Conservation (phyloP, 1,140 invertebrate genomes). For the Steinernema khuongi region DNA sequence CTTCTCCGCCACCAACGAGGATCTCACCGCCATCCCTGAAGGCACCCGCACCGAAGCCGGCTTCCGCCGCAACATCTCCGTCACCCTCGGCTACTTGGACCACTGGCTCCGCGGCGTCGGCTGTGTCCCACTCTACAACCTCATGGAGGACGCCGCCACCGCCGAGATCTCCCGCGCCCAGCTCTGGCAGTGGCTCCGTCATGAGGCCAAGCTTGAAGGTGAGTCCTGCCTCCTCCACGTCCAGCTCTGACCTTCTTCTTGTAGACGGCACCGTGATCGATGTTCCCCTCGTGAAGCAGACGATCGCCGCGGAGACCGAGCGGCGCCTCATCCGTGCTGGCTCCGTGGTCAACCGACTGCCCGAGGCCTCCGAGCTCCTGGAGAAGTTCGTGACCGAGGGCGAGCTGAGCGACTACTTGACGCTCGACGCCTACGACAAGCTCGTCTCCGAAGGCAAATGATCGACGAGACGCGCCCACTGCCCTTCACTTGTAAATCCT, state of each 20-base stretch:
- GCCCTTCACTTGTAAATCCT: slow-evolving; percentile 15
- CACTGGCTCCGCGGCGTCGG: slow-evolving; percentile 69
- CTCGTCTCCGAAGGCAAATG: slow-evolving; percentile 57
- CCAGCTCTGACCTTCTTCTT: slow-evolving; percentile 26
- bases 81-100: slow-evolving; percentile 65
- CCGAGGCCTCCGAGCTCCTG: slow-evolving; percentile 55
- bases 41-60: slow-evolving; percentile 66
- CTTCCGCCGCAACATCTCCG: slow-evolving; percentile 67
- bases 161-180: slow-evolving; percentile 71
- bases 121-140: slow-evolving; percentile 67
- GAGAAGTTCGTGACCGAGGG: slow-evolving; percentile 55
- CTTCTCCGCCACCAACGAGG: slow-evolving; percentile 50
- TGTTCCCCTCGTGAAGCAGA: slow-evolving; percentile 54
- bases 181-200: slow-evolving; percentile 72
- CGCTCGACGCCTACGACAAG: slow-evolving; percentile 51
- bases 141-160: slow-evolving; percentile 71
- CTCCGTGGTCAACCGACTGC: slow-evolving; percentile 56
- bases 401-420: slow-evolving; percentile 55
- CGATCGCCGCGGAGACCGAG: slow-evolving; percentile 56
- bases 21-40: slow-evolving; percentile 66
- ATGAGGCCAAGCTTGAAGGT: slow-evolving; percentile 62
- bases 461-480: not conserved
- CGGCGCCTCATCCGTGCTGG: slow-evolving; percentile 54
- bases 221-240: slow-evolving; percentile 10
- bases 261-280: slow-evolving; percentile 49